A percentile compares a stretch with the other conserved stretches of the same genome.
Evolutionary conservation across 2,113 vertebrate genomes (phyloP).

Genomic region (Recurvirostra avosetta): DNA sequence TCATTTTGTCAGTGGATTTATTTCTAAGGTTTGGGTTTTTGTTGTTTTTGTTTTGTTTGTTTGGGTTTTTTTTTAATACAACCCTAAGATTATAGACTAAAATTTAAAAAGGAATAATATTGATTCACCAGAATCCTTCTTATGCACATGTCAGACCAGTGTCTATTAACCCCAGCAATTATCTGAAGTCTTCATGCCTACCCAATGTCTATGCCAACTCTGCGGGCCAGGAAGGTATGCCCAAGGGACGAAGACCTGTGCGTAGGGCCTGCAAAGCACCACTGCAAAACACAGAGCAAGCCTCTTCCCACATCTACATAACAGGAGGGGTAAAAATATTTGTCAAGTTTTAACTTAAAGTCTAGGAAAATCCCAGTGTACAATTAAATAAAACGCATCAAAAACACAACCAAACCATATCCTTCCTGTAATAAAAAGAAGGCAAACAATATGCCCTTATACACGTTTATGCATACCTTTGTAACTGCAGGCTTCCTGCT

Average conservation of each 20-base stretch:
- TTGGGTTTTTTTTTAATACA: background rate
- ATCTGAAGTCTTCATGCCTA: background rate
- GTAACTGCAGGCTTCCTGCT: slow-evolving; percentile 71
- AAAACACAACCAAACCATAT: slow-evolving; percentile 54
- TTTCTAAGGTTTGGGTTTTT: background rate
- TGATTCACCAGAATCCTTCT: background rate
- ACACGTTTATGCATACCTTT: slow-evolving; percentile 54
- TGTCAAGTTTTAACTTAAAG: background rate
- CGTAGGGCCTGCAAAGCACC: slow-evolving; percentile 17
- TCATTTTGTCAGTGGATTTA: slow-evolving; percentile 13
- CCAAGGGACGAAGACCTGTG: background rate
- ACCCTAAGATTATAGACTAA: background rate
- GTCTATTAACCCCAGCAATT: background rate
- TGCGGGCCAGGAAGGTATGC: background rate
- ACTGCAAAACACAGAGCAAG: background rate
- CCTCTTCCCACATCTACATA: background rate
- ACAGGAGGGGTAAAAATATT: background rate
- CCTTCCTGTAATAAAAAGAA: slow-evolving; percentile 66
- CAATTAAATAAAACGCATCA: slow-evolving; percentile 59
- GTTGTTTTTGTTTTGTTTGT: too few species aligned
- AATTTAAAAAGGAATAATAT: slow-evolving; percentile 8
- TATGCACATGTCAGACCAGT: background rate
- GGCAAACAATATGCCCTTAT: slow-evolving; percentile 64
- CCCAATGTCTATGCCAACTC: background rate
- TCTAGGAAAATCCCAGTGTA: slow-evolving; percentile 35